Evolutionary conservation across 2,797 vertebrate genomes (phyloP), one percentile per base, ranked within the genome.

Genomic region (Momotus momota): DNA sequence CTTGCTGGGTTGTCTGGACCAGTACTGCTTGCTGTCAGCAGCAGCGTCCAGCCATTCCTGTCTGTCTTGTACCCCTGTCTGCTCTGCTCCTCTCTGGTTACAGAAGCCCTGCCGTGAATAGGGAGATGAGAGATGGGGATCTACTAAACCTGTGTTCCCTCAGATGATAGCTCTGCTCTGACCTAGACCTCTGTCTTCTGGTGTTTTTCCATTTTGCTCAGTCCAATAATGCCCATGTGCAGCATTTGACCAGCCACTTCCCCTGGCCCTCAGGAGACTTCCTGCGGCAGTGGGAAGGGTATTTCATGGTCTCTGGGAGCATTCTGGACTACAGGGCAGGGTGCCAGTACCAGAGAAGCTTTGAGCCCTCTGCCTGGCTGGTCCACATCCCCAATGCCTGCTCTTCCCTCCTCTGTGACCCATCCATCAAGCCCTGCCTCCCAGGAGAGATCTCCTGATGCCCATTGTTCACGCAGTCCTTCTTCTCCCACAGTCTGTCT

Each of bases 401-500:
- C 33, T 83, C 33, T 65, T 88, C 2, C 4, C 38, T 69, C 38
- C 45, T 26, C 8, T 70, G 33, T 27, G 10, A 85, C 31, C 46
- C 4, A 3, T 79, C 25, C 6, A 0, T 61, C 46, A 81, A 70
- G 27, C 43, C 40, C 33, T 69, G 35, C 20, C 6, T 5, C 3
- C 7, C 2, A 9, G 41, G 29, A 77, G 31, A 58, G 26, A 25
- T 91, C 26, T 79, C 18, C 60, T 48, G 58, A 26, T 22, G 14
- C 7, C 66, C 3, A 0, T 22, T 60, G 58, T 35, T 81, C 26
- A 94, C 12, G 12, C n/a, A 38, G 25, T 71, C 84, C 27, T 74
- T 93, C 74, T 90, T 83, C 67, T 92, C 46, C 84, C 1, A 29
- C 97, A 99, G 99, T 99, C 99, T 2, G 99, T 99, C 88, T 99